Evolutionary conservation across 1,140 invertebrate species (phyloP).

Genomic region (Papilio dardanus): DNA sequence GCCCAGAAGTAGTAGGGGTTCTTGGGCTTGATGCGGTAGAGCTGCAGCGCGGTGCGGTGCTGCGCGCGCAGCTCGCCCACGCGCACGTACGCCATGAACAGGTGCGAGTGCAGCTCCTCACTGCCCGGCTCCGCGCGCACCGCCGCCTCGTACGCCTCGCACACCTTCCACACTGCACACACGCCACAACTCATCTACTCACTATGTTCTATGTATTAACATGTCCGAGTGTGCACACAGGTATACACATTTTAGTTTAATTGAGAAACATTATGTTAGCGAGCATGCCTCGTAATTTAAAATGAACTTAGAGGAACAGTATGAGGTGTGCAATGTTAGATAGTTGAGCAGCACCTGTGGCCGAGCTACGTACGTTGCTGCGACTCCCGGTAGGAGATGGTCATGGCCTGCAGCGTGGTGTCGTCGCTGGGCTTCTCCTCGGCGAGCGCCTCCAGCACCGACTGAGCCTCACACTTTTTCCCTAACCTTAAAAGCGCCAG

Average conservation of each 20-base stretch:
- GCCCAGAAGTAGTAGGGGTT: slow-evolving; percentile 99
- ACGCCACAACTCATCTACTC: too few species aligned
- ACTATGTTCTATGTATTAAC: too few species aligned
- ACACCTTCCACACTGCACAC: slow-evolving; percentile 92
- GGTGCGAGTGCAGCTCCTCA: slow-evolving; percentile 95
- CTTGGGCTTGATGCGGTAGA: slow-evolving; percentile 96
- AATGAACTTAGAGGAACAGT: too few species aligned
- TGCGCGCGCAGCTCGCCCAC: slow-evolving; percentile 95
- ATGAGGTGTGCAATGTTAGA: too few species aligned
- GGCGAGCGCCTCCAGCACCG: slow-evolving; percentile 90
- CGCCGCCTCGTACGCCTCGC: slow-evolving; percentile 94
- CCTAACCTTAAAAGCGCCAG: slow-evolving; percentile 94
- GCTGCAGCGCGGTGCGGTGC: slow-evolving; percentile 92
- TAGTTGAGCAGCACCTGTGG: too few species aligned
- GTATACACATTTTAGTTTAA: too few species aligned
- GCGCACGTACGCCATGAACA: slow-evolving; percentile 98
- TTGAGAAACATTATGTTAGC: too few species aligned
- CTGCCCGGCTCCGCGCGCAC: slow-evolving; percentile 92
- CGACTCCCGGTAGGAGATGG: slow-evolving; percentile 96
- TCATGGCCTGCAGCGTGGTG: slow-evolving; percentile 97
- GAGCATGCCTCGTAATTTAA: too few species aligned
- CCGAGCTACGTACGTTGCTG: slow-evolving; percentile 87
- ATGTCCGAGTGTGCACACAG: too few species aligned
- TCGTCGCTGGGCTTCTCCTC: slow-evolving; percentile 94
- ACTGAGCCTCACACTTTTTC: slow-evolving; percentile 89